Conservation (phyloP, 2,113 vertebrate genomes). For the Corydoras maculifer region DNA sequence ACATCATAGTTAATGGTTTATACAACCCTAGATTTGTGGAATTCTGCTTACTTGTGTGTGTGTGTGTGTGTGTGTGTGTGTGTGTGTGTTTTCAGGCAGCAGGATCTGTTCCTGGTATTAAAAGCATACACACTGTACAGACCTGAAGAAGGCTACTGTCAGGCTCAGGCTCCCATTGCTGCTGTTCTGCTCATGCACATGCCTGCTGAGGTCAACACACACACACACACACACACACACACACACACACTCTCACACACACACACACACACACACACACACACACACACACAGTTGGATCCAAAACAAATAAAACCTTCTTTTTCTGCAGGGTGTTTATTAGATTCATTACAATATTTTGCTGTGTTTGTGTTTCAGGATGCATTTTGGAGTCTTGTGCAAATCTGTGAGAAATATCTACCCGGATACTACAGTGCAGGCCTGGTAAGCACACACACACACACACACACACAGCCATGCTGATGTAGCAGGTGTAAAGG, state of each 20-base stretch:
- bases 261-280: neutral
- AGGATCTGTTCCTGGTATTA: conserved; percentile 88
- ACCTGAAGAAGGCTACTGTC: conserved; percentile 95
- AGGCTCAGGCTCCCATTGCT: conserved; percentile 93
- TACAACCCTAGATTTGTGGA: too few relatives aligned
- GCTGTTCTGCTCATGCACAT: conserved; percentile 98
- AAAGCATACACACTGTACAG: conserved; percentile 91
- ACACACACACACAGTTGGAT: too few relatives aligned
- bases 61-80: neutral
- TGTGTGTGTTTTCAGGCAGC: conserved; percentile 69
- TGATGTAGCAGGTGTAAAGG: conserved; percentile 15
- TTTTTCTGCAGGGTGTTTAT: too few relatives aligned
- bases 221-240: neutral
- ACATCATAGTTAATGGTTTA: too few relatives aligned
- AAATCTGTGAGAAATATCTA: conserved; percentile 77
- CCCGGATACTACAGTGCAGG: conserved; percentile 76
- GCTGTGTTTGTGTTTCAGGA: conserved; percentile 50
- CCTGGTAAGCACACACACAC: conserved; percentile 57
- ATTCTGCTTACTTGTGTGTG: too few relatives aligned
- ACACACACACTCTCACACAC: neutral
- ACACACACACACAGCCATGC: conserved; percentile 9
- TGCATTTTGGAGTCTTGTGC: conserved; percentile 73
- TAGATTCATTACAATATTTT: neutral
- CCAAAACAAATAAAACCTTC: too few relatives aligned
- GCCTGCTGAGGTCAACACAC: conserved; percentile 83